Conservation (phyloP, 2,113 vertebrate genomes). For the Myiagra hebetior region DNA sequence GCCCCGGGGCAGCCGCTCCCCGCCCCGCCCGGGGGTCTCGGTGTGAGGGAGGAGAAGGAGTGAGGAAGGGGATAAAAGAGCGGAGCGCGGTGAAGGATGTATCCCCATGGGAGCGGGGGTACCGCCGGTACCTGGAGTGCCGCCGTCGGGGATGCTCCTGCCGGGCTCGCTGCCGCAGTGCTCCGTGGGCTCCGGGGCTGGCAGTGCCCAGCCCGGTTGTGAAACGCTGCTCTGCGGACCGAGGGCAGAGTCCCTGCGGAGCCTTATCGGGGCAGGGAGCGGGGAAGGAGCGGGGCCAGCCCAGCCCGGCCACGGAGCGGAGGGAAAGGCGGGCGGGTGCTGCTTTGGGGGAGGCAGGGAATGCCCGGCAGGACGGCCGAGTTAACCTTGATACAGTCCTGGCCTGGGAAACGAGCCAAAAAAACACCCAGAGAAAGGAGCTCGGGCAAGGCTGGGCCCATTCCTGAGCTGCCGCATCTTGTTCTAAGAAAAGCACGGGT, state of each 20-base stretch:
- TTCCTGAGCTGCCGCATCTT: background rate
- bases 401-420: rapidly evolving
- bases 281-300: no score
- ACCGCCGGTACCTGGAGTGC: background rate
- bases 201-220: background rate
- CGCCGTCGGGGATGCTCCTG: background rate
- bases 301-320: background rate
- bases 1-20: background rate
- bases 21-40: background rate
- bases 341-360: background rate
- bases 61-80: rapidly evolving
- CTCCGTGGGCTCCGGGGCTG: background rate
- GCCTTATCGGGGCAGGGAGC: background rate
- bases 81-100: rapidly evolving
- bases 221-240: background rate
- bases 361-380: rapidly evolving
- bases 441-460: background rate
- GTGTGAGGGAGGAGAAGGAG: background rate
- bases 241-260: background rate
- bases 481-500: background rate
- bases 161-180: background rate
- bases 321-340: background rate
- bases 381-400: background rate
- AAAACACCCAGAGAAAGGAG: background rate
- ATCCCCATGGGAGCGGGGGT: background rate